Percentiles rank a stretch among this genome's conserved stretches.
phyloP scores from a whole-genome alignment of 2,797 vertebrate genomes.

The Sphenodon punctatus region DNA sequence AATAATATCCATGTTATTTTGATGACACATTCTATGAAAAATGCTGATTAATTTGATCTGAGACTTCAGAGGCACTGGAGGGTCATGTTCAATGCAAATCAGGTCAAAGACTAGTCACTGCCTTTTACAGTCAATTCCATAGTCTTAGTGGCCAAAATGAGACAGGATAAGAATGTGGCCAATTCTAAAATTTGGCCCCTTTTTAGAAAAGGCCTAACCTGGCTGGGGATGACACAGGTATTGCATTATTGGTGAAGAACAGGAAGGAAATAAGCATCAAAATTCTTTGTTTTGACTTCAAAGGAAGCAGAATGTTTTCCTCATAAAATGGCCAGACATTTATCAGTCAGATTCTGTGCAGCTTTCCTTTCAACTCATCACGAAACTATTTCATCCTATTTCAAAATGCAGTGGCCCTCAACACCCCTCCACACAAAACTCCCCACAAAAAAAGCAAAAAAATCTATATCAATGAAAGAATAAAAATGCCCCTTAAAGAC shows the following conservation, averaged over 20 bases:
- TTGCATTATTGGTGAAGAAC: background rate
- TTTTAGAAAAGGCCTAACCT: background rate
- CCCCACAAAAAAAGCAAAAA: too few species aligned
- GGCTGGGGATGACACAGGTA: background rate
- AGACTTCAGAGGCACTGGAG: constrained; percentile 21
- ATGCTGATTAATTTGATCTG: constrained; percentile 5
- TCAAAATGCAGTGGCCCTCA: background rate
- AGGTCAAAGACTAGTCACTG: constrained; percentile 23
- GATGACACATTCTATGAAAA: background rate
- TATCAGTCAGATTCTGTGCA: background rate
- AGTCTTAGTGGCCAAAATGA: background rate
- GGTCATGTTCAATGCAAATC: background rate
- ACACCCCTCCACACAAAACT: too few species aligned
- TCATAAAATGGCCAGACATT: constrained; percentile 7
- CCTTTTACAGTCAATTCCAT: constrained; percentile 26
- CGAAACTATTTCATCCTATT: background rate
- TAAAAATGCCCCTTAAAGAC: constrained; percentile 16
- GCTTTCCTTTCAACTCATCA: background rate
- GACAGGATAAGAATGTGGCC: background rate
- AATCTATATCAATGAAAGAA: background rate
- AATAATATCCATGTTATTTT: background rate
- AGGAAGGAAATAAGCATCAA: background rate
- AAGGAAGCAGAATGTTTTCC: background rate
- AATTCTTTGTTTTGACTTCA: constrained; percentile 8
- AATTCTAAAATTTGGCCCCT: constrained; percentile 13